Evolutionary conservation across 2,797 vertebrate species (phyloP).

Genomic region (Phoxinus dragarum): DNA sequence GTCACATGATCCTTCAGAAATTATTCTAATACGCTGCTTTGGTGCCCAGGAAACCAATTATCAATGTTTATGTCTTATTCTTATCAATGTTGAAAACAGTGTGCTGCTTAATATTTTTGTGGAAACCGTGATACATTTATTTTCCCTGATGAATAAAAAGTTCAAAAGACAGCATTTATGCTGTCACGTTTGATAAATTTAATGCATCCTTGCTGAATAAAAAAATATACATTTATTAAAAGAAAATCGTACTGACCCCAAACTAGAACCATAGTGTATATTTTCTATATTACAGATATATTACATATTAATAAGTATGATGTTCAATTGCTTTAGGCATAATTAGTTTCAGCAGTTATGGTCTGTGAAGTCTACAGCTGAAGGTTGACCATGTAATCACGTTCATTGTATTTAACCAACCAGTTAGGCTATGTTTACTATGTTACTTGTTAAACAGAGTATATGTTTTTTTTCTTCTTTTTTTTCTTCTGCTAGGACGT

Average conservation of each 20-base stretch:
- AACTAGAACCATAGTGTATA: not conserved
- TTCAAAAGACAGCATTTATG: not conserved
- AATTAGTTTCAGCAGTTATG: not conserved
- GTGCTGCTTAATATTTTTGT: not conserved
- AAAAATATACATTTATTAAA: not conserved
- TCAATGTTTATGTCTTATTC: not conserved
- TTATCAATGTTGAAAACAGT: not conserved
- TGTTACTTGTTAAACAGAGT: not conserved
- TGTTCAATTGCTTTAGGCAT: not conserved
- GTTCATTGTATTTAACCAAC: not conserved
- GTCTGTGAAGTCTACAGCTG: not conserved
- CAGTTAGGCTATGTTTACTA: not conserved
- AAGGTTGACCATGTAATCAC: not conserved
- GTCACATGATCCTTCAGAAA: not conserved
- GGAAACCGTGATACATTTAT: not conserved
- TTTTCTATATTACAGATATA: not conserved
- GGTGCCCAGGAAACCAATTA: not conserved
- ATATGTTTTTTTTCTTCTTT: not conserved
- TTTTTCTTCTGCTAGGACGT: not conserved
- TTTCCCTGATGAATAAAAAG: not conserved
- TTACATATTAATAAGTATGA: too few species aligned
- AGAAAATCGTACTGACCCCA: not conserved
- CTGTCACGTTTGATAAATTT: not conserved
- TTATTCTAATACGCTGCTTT: not conserved
- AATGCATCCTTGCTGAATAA: not conserved